Conservation (phyloP, 2,888 invertebrate species). For the Drosophila emarginata region DNA sequence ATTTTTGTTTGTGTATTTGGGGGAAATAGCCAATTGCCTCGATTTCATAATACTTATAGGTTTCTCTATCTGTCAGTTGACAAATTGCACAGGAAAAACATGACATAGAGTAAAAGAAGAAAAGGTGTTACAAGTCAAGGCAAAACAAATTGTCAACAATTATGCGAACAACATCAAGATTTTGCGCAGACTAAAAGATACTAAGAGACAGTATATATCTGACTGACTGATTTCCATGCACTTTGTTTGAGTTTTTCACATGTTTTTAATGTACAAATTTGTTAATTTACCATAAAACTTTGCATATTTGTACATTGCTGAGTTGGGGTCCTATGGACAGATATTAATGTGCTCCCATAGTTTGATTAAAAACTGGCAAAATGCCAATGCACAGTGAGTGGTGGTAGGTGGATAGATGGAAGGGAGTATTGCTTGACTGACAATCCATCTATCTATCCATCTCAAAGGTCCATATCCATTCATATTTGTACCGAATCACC, state of each 20-base stretch:
- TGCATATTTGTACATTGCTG: conserved; percentile 78
- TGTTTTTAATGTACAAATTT: conserved; percentile 82
- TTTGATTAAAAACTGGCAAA: conserved; percentile 81
- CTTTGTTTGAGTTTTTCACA: conserved; percentile 72
- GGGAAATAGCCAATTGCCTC: conserved; percentile 24
- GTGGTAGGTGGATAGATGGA: background rate
- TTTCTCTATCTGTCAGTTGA: conserved; percentile 69
- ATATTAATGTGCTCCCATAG: conserved; percentile 76
- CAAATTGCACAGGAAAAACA: conserved; percentile 81
- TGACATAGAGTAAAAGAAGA: conserved; percentile 67
- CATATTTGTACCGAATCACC: conserved; percentile 25
- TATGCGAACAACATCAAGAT: conserved; percentile 60
- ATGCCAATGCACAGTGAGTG: conserved; percentile 65
- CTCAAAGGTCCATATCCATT: conserved; percentile 54
- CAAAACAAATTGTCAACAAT: conserved; percentile 76
- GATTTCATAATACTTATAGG: conserved; percentile 60
- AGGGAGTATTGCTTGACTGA: conserved; percentile 45
- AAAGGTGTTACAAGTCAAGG: conserved; percentile 77
- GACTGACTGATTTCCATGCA: conserved; percentile 75
- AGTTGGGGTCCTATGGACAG: conserved; percentile 61
- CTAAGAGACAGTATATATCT: background rate
- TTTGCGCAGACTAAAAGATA: conserved; percentile 34
- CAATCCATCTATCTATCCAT: conserved; percentile 66
- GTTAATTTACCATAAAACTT: conserved; percentile 83
- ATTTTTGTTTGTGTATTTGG: background rate